Evolutionary conservation across 2,797 vertebrate species (phyloP), one percentile per base, ranked within the genome.

Genomic region (Pipistrellus kuhlii): DNA sequence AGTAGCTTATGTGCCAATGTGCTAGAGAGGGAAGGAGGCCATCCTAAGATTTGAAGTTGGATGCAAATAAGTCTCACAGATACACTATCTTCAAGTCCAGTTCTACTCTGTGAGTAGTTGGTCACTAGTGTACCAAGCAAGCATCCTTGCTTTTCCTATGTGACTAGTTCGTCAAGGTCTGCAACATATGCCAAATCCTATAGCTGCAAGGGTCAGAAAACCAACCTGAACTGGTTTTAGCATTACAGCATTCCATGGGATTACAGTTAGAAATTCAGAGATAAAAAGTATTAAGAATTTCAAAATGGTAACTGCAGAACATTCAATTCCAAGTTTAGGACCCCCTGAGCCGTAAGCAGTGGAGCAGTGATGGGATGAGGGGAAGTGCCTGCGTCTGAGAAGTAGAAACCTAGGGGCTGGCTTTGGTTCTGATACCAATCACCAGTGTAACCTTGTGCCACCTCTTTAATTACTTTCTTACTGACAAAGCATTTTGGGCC

Each of bases 221-320:
- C 32, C 27, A 78, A 48, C 12, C 25, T 89, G 86, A 80, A 81
- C 21, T 73, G 85, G 71, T 55, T 91, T 83, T 72, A 30, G 4
- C 5, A 66, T 59, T 72, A 8, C 21, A 55, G 20, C 53, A 20
- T 38, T 21, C 7, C 13, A 55, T 7, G 89, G 64, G 41, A 62
- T 51, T 68, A 88, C 5, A n/a, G 21, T 66, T 57, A 89, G 41
- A 80, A 68, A 84, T 80, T 90, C 48, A 51, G 25, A 81, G 46
- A 69, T 75, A 87, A 81, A 76, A 91, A 57, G 32, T 25, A 21
- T 71, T 38, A 72, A 71, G 30, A 68, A 85, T 78, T 89, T 94
- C 66, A 73, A 32, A 32, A 76, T 44, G 17, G 35, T 78, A 15
- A 72, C 18, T 23, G 2, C 4, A 69, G 25, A 59, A 8, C 8